A percentile compares a stretch with the other conserved stretches of the same genome.
phyloP scores from a whole-genome alignment of 2,113 vertebrate genomes.

The Alouatta palliata region DNA sequence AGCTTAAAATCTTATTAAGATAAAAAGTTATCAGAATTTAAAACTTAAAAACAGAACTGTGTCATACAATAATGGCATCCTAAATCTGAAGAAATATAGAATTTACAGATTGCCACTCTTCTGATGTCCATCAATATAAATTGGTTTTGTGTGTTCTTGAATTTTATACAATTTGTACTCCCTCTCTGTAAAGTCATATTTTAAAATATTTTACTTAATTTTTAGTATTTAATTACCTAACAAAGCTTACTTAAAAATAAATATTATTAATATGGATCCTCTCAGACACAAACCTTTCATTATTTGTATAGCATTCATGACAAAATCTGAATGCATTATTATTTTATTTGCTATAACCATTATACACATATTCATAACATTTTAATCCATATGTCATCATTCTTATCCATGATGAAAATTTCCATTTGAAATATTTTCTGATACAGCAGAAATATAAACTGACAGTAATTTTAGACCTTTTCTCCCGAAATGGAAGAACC shows the following conservation, averaged over 20 bases:
- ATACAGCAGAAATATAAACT: slow-evolving; percentile 73
- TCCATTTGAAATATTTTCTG: slow-evolving; percentile 59
- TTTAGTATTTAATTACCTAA: background rate
- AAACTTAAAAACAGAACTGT: no score
- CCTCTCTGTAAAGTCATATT: background rate
- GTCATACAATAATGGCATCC: no score
- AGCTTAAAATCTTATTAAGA: no score
- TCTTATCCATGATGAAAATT: slow-evolving; percentile 63
- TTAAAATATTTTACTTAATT: background rate
- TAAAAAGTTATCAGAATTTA: no score
- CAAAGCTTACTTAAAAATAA: background rate
- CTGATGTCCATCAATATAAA: background rate
- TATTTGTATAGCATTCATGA: background rate
- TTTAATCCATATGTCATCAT: slow-evolving; percentile 65
- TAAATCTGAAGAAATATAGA: no score
- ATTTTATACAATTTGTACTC: background rate
- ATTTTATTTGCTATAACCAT: slow-evolving; percentile 52
- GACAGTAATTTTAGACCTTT: slow-evolving; percentile 75
- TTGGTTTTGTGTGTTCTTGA: background rate
- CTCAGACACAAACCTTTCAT: background rate
- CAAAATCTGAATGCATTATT: background rate
- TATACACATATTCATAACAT: slow-evolving; percentile 58
- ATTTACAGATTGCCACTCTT: background rate
- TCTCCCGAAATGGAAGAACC: slow-evolving; percentile 56
- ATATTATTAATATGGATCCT: background rate